Evolutionary conservation across 2,113 vertebrate genomes (phyloP).

Genomic region (Sinocyclocheilus grahami): DNA sequence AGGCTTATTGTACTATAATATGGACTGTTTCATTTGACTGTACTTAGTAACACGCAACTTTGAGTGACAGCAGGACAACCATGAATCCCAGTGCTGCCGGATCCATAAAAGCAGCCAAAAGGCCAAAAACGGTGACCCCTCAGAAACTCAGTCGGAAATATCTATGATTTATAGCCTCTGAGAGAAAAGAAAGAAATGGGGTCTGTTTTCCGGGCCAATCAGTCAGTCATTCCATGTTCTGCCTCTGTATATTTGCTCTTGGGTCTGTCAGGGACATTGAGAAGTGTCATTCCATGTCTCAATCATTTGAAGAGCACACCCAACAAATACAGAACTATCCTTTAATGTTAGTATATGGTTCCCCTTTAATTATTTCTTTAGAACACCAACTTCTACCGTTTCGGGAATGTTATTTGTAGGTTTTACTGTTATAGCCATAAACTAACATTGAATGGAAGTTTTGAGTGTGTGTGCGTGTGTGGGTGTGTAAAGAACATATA

Average conservation of each 20-base stretch:
- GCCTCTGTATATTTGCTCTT: slow-evolving; percentile 17
- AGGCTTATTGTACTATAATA: not conserved
- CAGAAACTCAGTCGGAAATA: slow-evolving; percentile 19
- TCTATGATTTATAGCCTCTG: slow-evolving; percentile 48
- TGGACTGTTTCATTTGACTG: not conserved
- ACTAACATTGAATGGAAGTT: not conserved
- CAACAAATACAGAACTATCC: not conserved
- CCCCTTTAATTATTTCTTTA: not conserved
- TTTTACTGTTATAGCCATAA: not conserved
- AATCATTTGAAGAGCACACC: not conserved
- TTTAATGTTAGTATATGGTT: not conserved
- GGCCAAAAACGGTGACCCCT: slow-evolving; percentile 32
- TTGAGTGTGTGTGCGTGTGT: not conserved
- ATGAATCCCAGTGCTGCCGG: slow-evolving; percentile 19
- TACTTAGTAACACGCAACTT: not conserved
- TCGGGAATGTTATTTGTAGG: not conserved
- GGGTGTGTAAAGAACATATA: not conserved
- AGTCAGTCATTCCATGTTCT: slow-evolving; percentile 37
- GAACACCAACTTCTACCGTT: not conserved
- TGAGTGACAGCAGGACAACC: slow-evolving; percentile 35
- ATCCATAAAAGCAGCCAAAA: slow-evolving; percentile 37
- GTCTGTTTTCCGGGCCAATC: slow-evolving; percentile 42
- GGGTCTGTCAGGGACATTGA: not conserved
- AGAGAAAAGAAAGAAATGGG: slow-evolving; percentile 23
- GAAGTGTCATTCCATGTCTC: not conserved